phyloP scores from a whole-genome alignment of 1,140 invertebrate species.

The Drosophila tristis region DNA sequence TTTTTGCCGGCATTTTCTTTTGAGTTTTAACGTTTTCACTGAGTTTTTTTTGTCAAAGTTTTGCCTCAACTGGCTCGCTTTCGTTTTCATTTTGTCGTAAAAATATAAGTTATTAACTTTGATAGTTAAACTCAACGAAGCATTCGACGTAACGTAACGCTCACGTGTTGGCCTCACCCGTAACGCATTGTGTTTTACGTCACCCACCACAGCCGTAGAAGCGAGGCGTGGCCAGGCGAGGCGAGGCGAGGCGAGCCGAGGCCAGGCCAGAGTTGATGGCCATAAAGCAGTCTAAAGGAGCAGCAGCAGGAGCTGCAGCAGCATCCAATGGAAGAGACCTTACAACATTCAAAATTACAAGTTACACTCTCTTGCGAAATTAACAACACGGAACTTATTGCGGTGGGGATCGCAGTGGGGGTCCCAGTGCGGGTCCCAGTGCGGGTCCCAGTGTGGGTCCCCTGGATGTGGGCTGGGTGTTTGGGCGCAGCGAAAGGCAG shows the following conservation, averaged over 20 bases:
- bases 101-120: conserved; percentile 48
- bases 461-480: background rate
- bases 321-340: conserved; percentile 36
- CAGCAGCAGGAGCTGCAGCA: conserved; percentile 2
- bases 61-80: conserved; percentile 17
- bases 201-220: conserved; percentile 36
- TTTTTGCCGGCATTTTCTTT: background rate
- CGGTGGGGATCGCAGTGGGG: too few species aligned
- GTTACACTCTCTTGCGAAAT: conserved; percentile 80
- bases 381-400: conserved; percentile 83
- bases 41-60: too few species aligned
- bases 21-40: conserved; percentile 12
- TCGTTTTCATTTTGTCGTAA: conserved; percentile 28
- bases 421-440: conserved; percentile 6
- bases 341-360: conserved; percentile 76
- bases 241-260: too few species aligned
- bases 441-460: conserved; percentile 8
- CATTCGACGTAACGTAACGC: conserved; percentile 73
- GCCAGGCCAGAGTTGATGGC: conserved; percentile 60
- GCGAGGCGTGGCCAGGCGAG: too few species aligned
- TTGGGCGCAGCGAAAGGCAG: background rate
- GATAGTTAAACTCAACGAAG: conserved; percentile 75
- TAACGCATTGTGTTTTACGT: conserved; percentile 70
- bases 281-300: conserved; percentile 40
- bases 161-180: conserved; percentile 54